Base-by-base conservation (phyloP, 1,140 invertebrate species). In the Drosophila lowei region DNA sequence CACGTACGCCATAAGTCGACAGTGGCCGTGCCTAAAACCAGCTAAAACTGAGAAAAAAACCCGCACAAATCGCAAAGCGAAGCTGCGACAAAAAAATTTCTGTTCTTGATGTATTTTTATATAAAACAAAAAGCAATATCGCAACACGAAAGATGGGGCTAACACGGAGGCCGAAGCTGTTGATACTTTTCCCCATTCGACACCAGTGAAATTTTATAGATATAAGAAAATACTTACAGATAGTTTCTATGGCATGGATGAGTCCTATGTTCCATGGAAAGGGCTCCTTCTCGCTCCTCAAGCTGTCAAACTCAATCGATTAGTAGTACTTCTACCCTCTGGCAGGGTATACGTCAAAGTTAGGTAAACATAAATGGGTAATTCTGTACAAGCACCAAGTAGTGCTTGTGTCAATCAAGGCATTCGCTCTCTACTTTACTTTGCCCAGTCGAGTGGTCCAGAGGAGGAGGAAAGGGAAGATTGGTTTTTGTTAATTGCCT, bases 361-460 rank as follows among this genome's bases (percentile, higher is more conserved):
- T 83, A 68, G 47, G 58, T 60, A 84, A 83, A 83, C 79, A 84
- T 54, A 79, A 83, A 75, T 81, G 63, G 64, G 75, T 28, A 83
- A 75, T 55, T 48, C 25, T 46, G 56, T 46, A 63, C 54, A 72
- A 52, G 73, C 72, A 83, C 59, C 68, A 72, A 84, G 75, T 72
- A 54, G 50, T 79, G 75, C 73, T 66, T 65, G 70, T 86, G 80
- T 86, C 81, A 77, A 86, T 85, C 80, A 85, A 64, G 55, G 63
- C 48, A 46, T 49, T 48, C 62, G 60, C 44, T 54, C 47, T 58
- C 54, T 58, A 48, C 34, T 42, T 11, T 11, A 23, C 30, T 25
- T 0, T 34, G 3, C 30, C 30, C 30, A 49, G 44, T 30, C 23
- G 11, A 55, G 53, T 61, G 44, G 6, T 44, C 42, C 61, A 60